Evolutionary conservation across 1,140 invertebrate species (phyloP).

Genomic region (Daktulosphaira vitifoliae): DNA sequence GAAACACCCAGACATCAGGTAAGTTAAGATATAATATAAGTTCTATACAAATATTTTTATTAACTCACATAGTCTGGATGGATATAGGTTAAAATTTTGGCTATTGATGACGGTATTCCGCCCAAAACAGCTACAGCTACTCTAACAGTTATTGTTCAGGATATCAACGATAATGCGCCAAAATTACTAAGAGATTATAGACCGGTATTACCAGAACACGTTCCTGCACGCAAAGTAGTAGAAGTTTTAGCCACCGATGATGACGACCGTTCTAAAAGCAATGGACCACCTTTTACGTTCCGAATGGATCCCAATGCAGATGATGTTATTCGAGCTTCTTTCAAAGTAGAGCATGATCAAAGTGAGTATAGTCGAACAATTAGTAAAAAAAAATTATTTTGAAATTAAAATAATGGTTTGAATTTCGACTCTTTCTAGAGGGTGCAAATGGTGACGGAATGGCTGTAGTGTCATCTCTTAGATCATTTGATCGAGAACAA

Average conservation of each 20-base stretch:
- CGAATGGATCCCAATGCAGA: constrained; percentile 83
- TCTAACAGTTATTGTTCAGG: constrained; percentile 86
- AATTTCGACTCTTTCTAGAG: constrained; percentile 55
- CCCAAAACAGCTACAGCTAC: constrained; percentile 92
- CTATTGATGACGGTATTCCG: constrained; percentile 88
- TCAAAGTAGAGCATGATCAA: constrained; percentile 90
- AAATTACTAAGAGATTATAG: constrained; percentile 85
- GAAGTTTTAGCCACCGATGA: constrained; percentile 92
- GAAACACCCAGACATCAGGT: constrained; percentile 83
- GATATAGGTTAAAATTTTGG: constrained; percentile 74
- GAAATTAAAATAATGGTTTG: too few species aligned
- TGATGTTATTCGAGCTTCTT: constrained; percentile 82
- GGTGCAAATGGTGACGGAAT: constrained; percentile 91
- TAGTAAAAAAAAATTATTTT: too few species aligned
- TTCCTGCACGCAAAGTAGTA: constrained; percentile 77
- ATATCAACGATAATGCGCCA: constrained; percentile 93
- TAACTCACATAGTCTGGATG: too few species aligned
- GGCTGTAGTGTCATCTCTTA: constrained; percentile 81
- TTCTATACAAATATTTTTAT: constrained; percentile 1
- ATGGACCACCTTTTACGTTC: constrained; percentile 91
- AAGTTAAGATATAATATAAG: constrained; percentile 31
- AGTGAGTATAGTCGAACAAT: constrained; percentile 58
- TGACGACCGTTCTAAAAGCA: constrained; percentile 85
- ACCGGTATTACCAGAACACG: constrained; percentile 83
- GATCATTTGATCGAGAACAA: constrained; percentile 89